Conservation (phyloP, 1,140 invertebrate genomes). For the Rhynchophorus ferrugineus region DNA sequence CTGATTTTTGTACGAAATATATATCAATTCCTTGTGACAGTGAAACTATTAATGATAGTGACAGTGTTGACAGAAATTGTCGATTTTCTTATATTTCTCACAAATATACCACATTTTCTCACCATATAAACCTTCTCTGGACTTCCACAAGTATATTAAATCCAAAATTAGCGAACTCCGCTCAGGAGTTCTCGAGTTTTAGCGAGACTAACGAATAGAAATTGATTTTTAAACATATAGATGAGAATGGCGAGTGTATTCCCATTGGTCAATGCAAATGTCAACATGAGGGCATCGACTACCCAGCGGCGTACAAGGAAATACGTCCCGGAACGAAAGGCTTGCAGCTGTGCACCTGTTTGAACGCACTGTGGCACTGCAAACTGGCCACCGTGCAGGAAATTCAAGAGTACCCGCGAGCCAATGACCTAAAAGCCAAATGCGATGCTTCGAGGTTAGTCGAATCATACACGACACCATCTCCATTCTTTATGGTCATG, state of each 20-base stretch:
- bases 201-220: too few species aligned
- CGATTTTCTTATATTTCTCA: too few species aligned
- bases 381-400: constrained; percentile 54
- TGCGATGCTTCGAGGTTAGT: constrained; percentile 47
- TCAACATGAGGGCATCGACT: constrained; percentile 61
- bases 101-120: too few species aligned
- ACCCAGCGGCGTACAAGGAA: constrained; percentile 66
- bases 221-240: too few species aligned
- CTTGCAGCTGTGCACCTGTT: constrained; percentile 66
- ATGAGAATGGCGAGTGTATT: constrained; percentile 65
- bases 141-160: too few species aligned
- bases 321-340: constrained; percentile 56
- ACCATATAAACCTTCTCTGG: too few species aligned
- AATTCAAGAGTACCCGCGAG: constrained; percentile 51
- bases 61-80: too few species aligned
- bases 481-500: background rate
- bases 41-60: too few species aligned
- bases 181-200: too few species aligned
- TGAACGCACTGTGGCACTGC: constrained; percentile 68
- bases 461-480: background rate
- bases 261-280: constrained; percentile 70
- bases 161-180: too few species aligned
- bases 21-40: too few species aligned
- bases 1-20: too few species aligned
- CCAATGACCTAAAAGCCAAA: constrained; percentile 49